A percentile compares a stretch with the other conserved stretches of the same genome.
phyloP scores from a whole-genome alignment of 92 coral and sea anemone genomes.

The Palythoa grandiflora region DNA sequence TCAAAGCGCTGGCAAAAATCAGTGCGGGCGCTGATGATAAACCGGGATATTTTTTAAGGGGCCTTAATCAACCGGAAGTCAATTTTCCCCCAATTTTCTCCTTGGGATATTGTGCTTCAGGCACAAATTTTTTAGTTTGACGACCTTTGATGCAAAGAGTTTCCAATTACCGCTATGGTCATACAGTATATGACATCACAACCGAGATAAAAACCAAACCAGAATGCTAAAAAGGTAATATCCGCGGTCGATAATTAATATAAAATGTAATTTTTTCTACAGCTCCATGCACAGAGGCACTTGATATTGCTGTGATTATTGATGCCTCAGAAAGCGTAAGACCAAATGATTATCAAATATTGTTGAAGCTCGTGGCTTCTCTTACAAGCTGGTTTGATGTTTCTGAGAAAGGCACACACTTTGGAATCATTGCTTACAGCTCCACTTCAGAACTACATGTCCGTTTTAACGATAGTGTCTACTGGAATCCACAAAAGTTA shows the following conservation, averaged over 20 bases:
- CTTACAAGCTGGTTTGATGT: conserved; percentile 21
- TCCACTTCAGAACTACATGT: neutral
- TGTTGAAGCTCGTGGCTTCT: neutral
- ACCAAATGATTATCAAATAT: neutral
- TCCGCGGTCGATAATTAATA: neutral
- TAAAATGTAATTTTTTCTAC: neutral
- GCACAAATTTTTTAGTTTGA: no score
- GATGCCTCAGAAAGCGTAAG: conserved; percentile 37
- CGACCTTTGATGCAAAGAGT: no score
- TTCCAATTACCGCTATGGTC: no score
- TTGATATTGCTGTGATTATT: conserved; percentile 26
- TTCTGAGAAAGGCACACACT: conserved; percentile 18
- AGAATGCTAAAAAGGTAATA: no score
- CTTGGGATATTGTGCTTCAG: no score
- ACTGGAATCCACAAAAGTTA: neutral
- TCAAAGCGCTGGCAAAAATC: no score
- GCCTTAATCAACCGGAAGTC: no score
- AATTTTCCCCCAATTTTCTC: no score
- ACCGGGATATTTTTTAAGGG: no score
- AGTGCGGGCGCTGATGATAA: no score
- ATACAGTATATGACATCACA: no score
- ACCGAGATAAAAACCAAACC: neutral
- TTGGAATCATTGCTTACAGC: conserved; percentile 33
- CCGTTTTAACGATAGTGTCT: neutral
- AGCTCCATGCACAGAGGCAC: conserved; percentile 12